Percentiles rank a stretch among this genome's conserved stretches.
Evolutionary conservation across 1,140 invertebrate species (phyloP).

Genomic region (Zelostemma sp.): DNA sequence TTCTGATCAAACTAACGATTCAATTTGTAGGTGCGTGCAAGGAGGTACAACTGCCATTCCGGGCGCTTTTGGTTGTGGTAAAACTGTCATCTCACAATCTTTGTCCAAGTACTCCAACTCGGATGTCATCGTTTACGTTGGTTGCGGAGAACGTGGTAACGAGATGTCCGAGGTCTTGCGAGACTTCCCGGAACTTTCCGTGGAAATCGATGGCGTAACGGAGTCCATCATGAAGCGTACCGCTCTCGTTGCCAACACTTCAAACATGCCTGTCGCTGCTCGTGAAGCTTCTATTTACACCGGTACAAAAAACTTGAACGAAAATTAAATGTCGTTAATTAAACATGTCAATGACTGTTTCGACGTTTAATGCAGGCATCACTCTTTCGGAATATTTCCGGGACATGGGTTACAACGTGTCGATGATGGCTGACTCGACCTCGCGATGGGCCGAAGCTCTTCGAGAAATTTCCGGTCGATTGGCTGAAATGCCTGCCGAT

Average conservation of each 20-base stretch:
- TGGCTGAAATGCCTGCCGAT: conserved; percentile 99
- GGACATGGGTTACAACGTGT: conserved; percentile 99
- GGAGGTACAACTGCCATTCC: conserved; percentile 99
- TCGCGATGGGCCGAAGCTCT: conserved; percentile 99
- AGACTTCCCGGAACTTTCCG: conserved; percentile 98
- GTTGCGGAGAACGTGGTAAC: conserved; percentile 92
- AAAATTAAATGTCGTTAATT: too few species aligned
- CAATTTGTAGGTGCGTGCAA: conserved; percentile 86
- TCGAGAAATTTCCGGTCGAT: conserved; percentile 99
- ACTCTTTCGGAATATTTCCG: conserved; percentile 98
- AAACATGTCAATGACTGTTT: too few species aligned
- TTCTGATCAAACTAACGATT: too few species aligned
- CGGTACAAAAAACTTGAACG: conserved; percentile 68
- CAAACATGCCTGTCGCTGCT: conserved; percentile 99
- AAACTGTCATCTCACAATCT: conserved; percentile 99
- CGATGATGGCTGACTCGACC: conserved; percentile 99
- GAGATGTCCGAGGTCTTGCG: conserved; percentile 93
- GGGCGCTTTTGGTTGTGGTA: conserved; percentile 97
- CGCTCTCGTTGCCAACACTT: conserved; percentile 98
- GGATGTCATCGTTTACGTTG: conserved; percentile 99
- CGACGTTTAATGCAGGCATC: conserved; percentile 77
- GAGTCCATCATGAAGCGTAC: conserved; percentile 99
- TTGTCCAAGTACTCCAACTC: conserved; percentile 99
- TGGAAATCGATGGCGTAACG: conserved; percentile 95
- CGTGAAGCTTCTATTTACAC: conserved; percentile 99